Base-by-base conservation (phyloP, 1,140 invertebrate species). In the Ridgeia piscesae region DNA sequence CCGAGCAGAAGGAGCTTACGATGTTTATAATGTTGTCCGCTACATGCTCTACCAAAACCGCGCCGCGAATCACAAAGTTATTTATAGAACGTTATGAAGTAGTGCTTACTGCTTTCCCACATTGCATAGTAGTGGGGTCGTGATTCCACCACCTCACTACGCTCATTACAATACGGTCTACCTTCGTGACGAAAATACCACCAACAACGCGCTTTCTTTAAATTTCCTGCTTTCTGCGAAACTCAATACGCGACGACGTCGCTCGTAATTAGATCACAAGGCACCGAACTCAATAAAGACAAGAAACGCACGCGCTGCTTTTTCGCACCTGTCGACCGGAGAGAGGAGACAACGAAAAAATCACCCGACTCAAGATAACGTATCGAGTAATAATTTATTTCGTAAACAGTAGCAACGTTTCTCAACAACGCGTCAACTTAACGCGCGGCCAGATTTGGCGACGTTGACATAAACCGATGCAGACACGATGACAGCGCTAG, bases 311-410 rank as follows among this genome's bases (percentile, higher is more conserved):
- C 2, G 14, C 27, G 2, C 27, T 77, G 58, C 17, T 31, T 8
- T 17, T 77, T 77, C 58, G 58, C 17, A 77, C 58, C 58, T 77
- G 58, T 77, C 58, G 58, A 77, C 58, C 58, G 11, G 27, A 0
- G 27, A 77, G 2, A 77, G 11, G 27, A 0, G 27, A 77, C 27
- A 77, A 77, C 27, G 58, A 2, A 77, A 77, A 31, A 77, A 31
- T 50, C 11, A 77, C 27, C 27, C 14, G 27, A 77, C 58, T 77
- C 58, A 77, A 77, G 58, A 77, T 21, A 77, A 77, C 58, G 27
- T 77, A 77, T 77, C 58, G 58, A 77, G 58, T 77, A 77, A 77
- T 77, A 77, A 77, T 77, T 77, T 77, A 77, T 77, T 77, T 77
- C 58, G 58, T 21, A 77, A 77, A 77, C 58, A 77, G 58, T 77